Base-by-base conservation (phyloP, 2,797 vertebrate genomes). In the Poeciliopsis gracilis region DNA sequence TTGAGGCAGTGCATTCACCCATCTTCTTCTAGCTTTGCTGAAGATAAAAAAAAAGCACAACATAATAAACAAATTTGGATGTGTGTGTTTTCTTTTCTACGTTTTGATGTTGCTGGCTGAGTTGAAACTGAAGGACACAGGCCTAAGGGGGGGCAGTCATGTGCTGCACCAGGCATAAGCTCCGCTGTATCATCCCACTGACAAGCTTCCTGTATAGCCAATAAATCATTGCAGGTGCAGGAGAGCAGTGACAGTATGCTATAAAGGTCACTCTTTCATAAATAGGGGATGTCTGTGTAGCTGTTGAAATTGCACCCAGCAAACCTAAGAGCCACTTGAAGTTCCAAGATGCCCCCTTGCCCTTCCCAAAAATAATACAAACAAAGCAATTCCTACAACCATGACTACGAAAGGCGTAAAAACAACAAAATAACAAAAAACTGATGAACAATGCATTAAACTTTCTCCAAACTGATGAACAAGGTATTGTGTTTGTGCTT, bases 211-310 rank as follows among this genome's bases (percentile, higher is more conserved):
- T 87, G 81, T 85, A 16, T 43, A 80, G 84, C 89, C 91, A 84
- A 92, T 92, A 93, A 94, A 94, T 93, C 92, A 92, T 67, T 86
- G 87, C 86, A 90, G 88, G 86, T 89, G 89, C 83, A 77, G 80
- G 78, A 77, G 87, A 89, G 87, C 86, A 55, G 83, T 79, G 91
- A 89, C 89, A 89, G 89, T 80, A 82, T 38, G 78, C 84, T 92
- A 90, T 59, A 47, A 75, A 93, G 91, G 91, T 93, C 90, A 92
- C 80, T 79, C 81, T 77, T 91, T 93, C 91, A 90, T 91, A 89
- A 93, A 91, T 90, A 92, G 85, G 79, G 81, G 92, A 80, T 84
- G 74, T 82, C 57, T 71, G 57, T 76, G 77, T 82, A 84, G 91
- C 89, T 80, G 90, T 86, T 89, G 78, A 86, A 91, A 90, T 1